Percentiles rank a stretch among this genome's conserved stretches.
These are phyloP conservation scores for Stylophora pistillata DNA, from an alignment of 64 coral and sea anemone species.

Conservation along the genomic window DNA sequence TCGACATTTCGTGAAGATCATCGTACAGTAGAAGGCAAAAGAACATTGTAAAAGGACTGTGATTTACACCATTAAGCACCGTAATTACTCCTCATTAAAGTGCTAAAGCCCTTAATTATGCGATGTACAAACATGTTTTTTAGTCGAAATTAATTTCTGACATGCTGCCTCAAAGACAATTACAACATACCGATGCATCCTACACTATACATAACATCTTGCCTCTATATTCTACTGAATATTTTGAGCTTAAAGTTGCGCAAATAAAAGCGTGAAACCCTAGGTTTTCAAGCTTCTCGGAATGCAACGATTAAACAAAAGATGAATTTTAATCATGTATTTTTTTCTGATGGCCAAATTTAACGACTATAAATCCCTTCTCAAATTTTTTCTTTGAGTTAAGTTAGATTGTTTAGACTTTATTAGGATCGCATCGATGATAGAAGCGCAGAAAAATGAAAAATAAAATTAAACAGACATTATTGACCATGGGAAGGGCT, in stretches of 20 bases:
- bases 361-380: background rate
- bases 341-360: background rate
- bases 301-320: constrained; percentile 45
- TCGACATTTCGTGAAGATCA: background rate
- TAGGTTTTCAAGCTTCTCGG: background rate
- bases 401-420: background rate
- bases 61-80: constrained; percentile 17
- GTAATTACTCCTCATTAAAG: constrained; percentile 17
- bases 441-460: background rate
- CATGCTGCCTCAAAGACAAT: constrained; percentile 16
- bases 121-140: constrained; percentile 20
- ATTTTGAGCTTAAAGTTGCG: background rate
- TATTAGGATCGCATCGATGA: background rate
- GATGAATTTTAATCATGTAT: constrained; percentile 3
- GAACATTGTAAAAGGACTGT: background rate
- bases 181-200: background rate
- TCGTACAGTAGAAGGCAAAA: background rate
- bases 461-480: constrained; percentile 32
- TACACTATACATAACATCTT: background rate
- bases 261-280: constrained; percentile 14
- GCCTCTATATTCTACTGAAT: background rate
- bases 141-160: constrained; percentile 28
- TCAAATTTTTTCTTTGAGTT: constrained; percentile 19
- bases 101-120: constrained; percentile 25
- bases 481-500: constrained; percentile 2